phyloP scores from a whole-genome alignment of 2,888 invertebrate genomes.

The Drosophila algonquin region DNA sequence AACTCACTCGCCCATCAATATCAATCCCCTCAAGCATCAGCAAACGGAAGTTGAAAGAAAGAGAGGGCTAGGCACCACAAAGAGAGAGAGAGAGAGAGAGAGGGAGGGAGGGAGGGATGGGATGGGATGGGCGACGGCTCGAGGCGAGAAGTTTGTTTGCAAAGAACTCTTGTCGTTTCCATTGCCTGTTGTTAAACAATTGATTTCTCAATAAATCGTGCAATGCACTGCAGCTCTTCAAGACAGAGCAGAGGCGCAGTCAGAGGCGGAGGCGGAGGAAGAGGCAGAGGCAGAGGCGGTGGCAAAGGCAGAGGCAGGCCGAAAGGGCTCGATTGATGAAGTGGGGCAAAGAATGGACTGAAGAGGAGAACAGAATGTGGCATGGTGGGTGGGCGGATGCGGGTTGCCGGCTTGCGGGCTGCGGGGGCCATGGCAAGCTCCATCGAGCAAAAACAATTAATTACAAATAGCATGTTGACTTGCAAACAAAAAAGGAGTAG shows the following conservation, averaged over 20 bases:
- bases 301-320: constrained; percentile 31
- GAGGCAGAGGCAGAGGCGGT: neutral
- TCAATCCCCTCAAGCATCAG: constrained; percentile 52
- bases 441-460: constrained; percentile 76
- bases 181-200: constrained; percentile 79
- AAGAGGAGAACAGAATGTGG: constrained; percentile 1
- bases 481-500: constrained; percentile 69
- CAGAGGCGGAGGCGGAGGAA: too few relatives aligned
- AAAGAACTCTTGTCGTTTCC: constrained; percentile 80
- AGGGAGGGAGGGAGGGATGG: neutral
- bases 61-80: constrained; percentile 13
- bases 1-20: neutral
- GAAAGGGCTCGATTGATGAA: constrained; percentile 42
- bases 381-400: neutral
- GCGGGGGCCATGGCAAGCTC: constrained; percentile 36
- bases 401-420: neutral
- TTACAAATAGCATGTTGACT: constrained; percentile 80
- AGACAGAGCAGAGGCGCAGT: neutral
- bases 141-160: constrained; percentile 79
- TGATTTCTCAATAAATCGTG: constrained; percentile 79
- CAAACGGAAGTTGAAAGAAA: constrained; percentile 69
- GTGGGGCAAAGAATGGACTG: constrained; percentile 6
- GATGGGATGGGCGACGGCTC: constrained; percentile 50
- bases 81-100: neutral
- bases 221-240: constrained; percentile 67